Conservation (phyloP, 1,140 invertebrate genomes). For the Drosophila kepulauana region DNA sequence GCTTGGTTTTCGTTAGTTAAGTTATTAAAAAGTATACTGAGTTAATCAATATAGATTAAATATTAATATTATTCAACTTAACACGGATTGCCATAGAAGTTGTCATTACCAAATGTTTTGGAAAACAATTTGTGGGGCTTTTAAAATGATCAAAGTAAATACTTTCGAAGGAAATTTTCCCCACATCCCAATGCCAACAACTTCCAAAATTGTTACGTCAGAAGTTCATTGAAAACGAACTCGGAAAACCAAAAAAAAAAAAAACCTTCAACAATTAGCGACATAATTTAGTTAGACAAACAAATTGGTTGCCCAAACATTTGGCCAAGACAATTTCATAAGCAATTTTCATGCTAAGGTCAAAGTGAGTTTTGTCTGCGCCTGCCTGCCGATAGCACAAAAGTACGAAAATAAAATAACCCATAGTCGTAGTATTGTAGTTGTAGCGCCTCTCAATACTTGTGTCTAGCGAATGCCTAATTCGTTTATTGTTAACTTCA, state of each 20-base stretch:
- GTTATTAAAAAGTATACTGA: too few species aligned
- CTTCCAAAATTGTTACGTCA: neutral
- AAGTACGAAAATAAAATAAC: slow-evolving; percentile 7
- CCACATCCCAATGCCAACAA: neutral
- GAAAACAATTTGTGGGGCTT: too few species aligned
- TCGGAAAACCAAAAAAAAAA: neutral
- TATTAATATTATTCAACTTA: too few species aligned
- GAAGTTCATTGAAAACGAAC: neutral
- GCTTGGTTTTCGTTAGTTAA: too few species aligned
- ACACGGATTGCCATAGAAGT: too few species aligned
- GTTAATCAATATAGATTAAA: too few species aligned
- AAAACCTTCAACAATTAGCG: slow-evolving; percentile 57
- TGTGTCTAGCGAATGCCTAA: slow-evolving; percentile 31
- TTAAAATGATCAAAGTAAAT: too few species aligned
- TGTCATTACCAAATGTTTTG: too few species aligned
- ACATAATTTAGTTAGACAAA: slow-evolving; percentile 44
- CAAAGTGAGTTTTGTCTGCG: slow-evolving; percentile 42
- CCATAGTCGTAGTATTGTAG: neutral
- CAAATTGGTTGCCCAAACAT: slow-evolving; percentile 45
- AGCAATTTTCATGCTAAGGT: slow-evolving; percentile 65
- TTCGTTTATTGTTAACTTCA: slow-evolving; percentile 50
- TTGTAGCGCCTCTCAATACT: neutral
- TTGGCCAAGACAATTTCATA: slow-evolving; percentile 53
- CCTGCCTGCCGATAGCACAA: slow-evolving; percentile 33
- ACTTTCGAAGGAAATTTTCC: neutral